Percentiles rank a stretch among this genome's conserved stretches.
Conservation (phyloP, 37 sponge, comb jelly and placozoan genomes). For the Cladorhizidae sp. region DNA sequence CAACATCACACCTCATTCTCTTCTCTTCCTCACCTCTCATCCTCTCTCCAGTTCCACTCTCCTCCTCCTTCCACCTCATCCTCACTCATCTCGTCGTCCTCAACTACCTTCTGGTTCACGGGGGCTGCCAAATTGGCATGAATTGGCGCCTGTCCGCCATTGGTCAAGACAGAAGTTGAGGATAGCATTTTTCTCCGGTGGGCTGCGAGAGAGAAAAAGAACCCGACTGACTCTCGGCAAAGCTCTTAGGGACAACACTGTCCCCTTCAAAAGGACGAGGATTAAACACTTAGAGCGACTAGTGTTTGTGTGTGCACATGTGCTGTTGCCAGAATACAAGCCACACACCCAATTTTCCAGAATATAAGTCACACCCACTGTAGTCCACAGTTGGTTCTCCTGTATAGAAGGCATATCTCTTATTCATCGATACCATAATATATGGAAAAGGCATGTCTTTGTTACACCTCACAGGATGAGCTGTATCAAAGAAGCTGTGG, state of each 20-base stretch:
- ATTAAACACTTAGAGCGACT: too few relatives aligned
- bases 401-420: too few relatives aligned
- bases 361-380: too few relatives aligned
- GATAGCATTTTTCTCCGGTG: slow-evolving; percentile 22
- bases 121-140: neutral
- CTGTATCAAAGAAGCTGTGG: too few relatives aligned
- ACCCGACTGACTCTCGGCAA: neutral
- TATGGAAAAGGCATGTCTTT: too few relatives aligned
- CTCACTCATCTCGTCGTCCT: slow-evolving; percentile 29
- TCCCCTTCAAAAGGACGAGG: too few relatives aligned
- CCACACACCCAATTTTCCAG: too few relatives aligned
- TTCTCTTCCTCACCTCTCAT: slow-evolving; percentile 14
- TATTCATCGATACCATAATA: too few relatives aligned
- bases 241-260: neutral
- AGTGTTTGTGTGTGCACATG: too few relatives aligned
- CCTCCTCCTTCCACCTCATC: slow-evolving; percentile 8
- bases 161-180: neutral
- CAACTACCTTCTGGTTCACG: neutral
- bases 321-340: too few relatives aligned
- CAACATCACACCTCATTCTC: neutral
- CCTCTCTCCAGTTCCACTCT: slow-evolving; percentile 49
- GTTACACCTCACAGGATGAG: too few relatives aligned
- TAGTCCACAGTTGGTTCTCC: too few relatives aligned
- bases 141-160: slow-evolving; percentile 5
- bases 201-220: neutral